phyloP scores from a whole-genome alignment of 1,140 invertebrate genomes.

The Geopemphigus sp. region DNA sequence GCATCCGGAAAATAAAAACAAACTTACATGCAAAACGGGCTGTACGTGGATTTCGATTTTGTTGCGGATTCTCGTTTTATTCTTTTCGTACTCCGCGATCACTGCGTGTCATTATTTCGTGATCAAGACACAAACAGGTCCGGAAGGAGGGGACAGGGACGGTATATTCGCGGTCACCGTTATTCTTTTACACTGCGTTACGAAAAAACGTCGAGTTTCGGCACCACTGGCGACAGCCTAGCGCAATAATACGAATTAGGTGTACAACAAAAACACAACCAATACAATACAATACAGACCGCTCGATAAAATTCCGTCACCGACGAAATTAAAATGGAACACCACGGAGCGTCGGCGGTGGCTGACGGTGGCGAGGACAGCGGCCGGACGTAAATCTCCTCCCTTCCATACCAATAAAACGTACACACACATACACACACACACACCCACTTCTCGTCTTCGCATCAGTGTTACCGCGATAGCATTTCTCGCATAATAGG shows the following conservation, averaged over 20 bases:
- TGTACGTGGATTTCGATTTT: background rate
- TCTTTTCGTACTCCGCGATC: background rate
- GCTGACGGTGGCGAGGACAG: background rate
- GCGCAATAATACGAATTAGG: background rate
- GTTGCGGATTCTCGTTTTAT: background rate
- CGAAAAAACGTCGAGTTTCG: too few relatives aligned
- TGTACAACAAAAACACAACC: background rate
- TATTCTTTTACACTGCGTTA: too few relatives aligned
- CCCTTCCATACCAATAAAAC: background rate
- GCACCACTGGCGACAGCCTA: too few relatives aligned
- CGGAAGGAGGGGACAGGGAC: too few relatives aligned
- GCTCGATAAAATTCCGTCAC: constrained; percentile 31
- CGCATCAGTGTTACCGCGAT: constrained; percentile 16
- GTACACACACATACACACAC: background rate
- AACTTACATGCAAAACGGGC: background rate
- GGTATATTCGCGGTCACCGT: too few relatives aligned
- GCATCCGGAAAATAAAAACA: background rate
- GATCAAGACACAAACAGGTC: too few relatives aligned
- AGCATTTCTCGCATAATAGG: too few relatives aligned
- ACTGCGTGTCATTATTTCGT: constrained; percentile 21
- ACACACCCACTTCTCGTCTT: too few relatives aligned
- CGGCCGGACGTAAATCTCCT: background rate
- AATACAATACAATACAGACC: background rate
- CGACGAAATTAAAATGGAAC: constrained; percentile 16
- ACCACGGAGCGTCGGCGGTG: background rate